Base-by-base conservation (phyloP, 2,888 invertebrate species). In the Acleris emargana region DNA sequence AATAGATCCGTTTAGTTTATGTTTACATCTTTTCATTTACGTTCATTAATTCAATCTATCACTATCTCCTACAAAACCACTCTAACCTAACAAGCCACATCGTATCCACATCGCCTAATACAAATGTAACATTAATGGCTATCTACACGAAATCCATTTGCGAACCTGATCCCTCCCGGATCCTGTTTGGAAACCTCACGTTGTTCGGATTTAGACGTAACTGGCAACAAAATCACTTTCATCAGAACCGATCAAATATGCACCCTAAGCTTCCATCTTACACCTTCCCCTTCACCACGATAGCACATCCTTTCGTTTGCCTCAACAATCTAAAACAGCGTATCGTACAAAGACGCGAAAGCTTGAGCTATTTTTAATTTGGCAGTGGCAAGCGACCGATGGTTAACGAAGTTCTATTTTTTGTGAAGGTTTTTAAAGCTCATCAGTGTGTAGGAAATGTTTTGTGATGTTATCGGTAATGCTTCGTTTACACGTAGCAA, bases 221-320 rank as follows among this genome's bases (percentile, higher is more conserved):
- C 70, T 51, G 54, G 43, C 68, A 66, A 66, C 69, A 70, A 72
- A 75, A 73, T 73, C 73, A 73, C 76, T 76, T 72, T 76, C 77
- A 76, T 76, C 83, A 82, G 75, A 81, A 80, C 76, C 82, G 81
- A 88, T 90, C 84, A 88, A 87, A 89, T 88, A 90, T 90, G 90
- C 88, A 91, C 89, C 89, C 88, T 84, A 80, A 79, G 81, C 77
- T 76, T 75, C 72, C 82, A 83, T 84, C 83, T 77, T 71, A 77
- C 83, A 79, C 82, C 80, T 77, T 76, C 72, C 70, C 72, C 66
- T 45, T 54, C 69, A 83, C 79, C 69, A 70, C 17, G 55, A 42
- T 43, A 55, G 20, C 43, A 7, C 50, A 28, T 3, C 43, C 9
- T 38, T 13, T 20, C 16, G 9, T 43, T 45, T 16, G 7, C 50